Conservation (phyloP, 1,140 invertebrate genomes). For the Eulimnadia texana region DNA sequence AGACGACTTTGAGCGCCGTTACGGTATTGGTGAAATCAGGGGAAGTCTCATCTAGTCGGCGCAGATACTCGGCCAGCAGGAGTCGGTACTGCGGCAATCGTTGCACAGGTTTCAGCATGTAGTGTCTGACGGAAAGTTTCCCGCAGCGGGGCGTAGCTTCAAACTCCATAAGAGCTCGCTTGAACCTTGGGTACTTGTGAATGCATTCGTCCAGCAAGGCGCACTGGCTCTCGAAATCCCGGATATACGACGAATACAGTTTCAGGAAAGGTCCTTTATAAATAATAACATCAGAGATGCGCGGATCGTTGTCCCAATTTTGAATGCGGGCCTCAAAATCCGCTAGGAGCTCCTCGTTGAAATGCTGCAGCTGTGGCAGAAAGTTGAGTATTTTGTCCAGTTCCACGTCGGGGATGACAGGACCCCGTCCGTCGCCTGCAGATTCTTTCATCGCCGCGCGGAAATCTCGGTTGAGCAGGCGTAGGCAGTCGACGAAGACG, state of each 20-base stretch:
- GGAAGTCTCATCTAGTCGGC: slow-evolving; percentile 38
- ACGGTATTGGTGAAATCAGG: slow-evolving; percentile 49
- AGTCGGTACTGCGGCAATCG: slow-evolving; percentile 39
- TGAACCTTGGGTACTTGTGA: slow-evolving; percentile 44
- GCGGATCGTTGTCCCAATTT: slow-evolving; percentile 41
- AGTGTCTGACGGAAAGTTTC: slow-evolving; percentile 48
- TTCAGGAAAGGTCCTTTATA: slow-evolving; percentile 61
- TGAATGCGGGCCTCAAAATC: slow-evolving; percentile 46
- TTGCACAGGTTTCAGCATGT: slow-evolving; percentile 62
- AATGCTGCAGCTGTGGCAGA: slow-evolving; percentile 39
- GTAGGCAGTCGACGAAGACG: slow-evolving; percentile 50
- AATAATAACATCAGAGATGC: slow-evolving; percentile 58
- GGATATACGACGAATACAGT: slow-evolving; percentile 53
- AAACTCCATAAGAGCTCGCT: slow-evolving; percentile 44
- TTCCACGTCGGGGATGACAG: slow-evolving; percentile 34
- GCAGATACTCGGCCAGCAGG: slow-evolving; percentile 48
- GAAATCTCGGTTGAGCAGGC: slow-evolving; percentile 52
- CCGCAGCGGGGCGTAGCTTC: slow-evolving; percentile 46
- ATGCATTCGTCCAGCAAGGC: slow-evolving; percentile 43
- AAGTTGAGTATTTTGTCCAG: slow-evolving; percentile 42
- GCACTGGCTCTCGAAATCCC: slow-evolving; percentile 49
- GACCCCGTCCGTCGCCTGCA: slow-evolving; percentile 26
- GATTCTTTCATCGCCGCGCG: slow-evolving; percentile 35
- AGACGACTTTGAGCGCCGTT: slow-evolving; percentile 49
- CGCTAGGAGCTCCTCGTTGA: slow-evolving; percentile 48